phyloP scores from a whole-genome alignment of 2,113 vertebrate genomes.

The Cranoglanis bouderius region DNA sequence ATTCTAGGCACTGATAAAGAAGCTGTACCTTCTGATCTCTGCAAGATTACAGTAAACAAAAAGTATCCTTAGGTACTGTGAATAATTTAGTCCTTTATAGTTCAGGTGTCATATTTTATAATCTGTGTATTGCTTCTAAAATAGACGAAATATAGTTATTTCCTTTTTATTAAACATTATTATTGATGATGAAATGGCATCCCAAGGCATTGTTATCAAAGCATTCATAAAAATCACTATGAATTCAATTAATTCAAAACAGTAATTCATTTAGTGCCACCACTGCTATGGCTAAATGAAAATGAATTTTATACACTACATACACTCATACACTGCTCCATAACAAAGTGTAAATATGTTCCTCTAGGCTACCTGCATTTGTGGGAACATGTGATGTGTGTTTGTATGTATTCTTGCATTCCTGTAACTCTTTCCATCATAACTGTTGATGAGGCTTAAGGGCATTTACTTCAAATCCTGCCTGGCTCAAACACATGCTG shows the following conservation, averaged over 20 bases:
- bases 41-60: not conserved
- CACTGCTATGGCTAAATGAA: not conserved
- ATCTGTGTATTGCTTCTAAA: not conserved
- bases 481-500: slow-evolving; percentile 40
- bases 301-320: not conserved
- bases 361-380: slow-evolving; percentile 22
- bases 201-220: not conserved
- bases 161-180: not conserved
- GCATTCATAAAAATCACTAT: not conserved
- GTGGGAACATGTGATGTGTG: slow-evolving; percentile 3
- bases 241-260: not conserved
- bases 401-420: slow-evolving; percentile 38
- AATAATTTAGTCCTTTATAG: not conserved
- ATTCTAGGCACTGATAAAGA: not conserved
- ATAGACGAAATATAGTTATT: not conserved
- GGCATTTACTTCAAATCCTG: slow-evolving; percentile 54
- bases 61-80: not conserved
- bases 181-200: not conserved
- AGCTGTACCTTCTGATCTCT: not conserved
- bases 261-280: not conserved
- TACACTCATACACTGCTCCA: not conserved
- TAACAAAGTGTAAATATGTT: not conserved
- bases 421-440: slow-evolving; percentile 53
- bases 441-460: slow-evolving; percentile 41
- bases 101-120: not conserved